Conservation (phyloP, 2,113 vertebrate genomes). For the Edolisoma coerulescens region DNA sequence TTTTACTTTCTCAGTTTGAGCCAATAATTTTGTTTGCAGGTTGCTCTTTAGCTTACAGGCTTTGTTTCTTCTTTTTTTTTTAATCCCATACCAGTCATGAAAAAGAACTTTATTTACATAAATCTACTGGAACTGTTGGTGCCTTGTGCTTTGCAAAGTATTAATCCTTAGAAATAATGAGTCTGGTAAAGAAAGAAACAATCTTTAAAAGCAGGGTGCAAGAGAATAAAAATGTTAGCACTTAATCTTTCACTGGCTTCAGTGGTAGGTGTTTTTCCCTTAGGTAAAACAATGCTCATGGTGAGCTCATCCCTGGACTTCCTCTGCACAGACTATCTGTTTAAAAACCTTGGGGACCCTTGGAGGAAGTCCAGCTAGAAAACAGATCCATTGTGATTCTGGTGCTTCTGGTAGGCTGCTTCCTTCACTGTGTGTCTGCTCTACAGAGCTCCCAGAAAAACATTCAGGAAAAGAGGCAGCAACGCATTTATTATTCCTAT, state of each 20-base stretch:
- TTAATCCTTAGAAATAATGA: background rate
- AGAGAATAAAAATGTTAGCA: background rate
- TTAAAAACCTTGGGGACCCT: constrained; percentile 45
- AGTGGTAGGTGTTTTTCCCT: constrained; percentile 13
- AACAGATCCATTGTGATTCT: constrained; percentile 34
- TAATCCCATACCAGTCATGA: background rate
- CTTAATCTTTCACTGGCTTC: background rate
- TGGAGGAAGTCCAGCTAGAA: constrained; percentile 51
- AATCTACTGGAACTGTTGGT: background rate
- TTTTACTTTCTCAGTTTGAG: background rate
- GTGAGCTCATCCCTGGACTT: constrained; percentile 56
- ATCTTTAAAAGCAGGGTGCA: background rate
- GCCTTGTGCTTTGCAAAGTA: background rate
- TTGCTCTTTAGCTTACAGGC: background rate
- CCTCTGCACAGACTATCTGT: constrained; percentile 39
- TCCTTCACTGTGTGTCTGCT: background rate
- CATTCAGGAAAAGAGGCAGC: background rate
- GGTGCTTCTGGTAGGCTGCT: background rate
- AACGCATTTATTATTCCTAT: background rate
- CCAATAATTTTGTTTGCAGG: background rate
- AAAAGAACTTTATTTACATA: background rate
- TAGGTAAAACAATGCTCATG: constrained; percentile 16
- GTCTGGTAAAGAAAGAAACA: background rate
- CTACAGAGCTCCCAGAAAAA: constrained; percentile 5
- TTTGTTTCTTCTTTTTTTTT: background rate